phyloP scores from a whole-genome alignment of 2,113 vertebrate genomes.

The Chamaea fasciata region DNA sequence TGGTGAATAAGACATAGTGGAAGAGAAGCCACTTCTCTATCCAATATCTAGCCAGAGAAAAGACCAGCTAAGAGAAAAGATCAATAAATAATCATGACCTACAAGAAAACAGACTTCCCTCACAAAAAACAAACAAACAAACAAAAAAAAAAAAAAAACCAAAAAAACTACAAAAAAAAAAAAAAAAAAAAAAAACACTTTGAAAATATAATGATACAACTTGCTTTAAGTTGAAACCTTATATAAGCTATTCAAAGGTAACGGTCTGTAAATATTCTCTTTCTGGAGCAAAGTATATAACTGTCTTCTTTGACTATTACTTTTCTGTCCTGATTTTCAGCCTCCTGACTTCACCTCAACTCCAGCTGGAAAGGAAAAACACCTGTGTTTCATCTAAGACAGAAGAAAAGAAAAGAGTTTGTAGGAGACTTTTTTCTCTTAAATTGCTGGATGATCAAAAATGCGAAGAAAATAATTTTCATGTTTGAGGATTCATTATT shows the following conservation, averaged over 20 bases:
- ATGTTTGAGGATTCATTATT: rapidly evolving
- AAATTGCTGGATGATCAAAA: background rate
- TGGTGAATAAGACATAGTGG: background rate
- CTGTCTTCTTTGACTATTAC: background rate
- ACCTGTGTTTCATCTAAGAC: background rate
- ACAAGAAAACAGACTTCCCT: background rate
- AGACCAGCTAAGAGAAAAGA: background rate
- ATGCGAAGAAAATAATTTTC: background rate
- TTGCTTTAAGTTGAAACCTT: background rate
- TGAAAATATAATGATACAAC: background rate
- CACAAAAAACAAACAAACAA: background rate
- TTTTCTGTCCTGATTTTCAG: background rate
- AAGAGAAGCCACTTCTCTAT: background rate
- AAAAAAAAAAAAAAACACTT: background rate
- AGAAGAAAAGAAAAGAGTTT: background rate
- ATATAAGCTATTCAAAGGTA: background rate
- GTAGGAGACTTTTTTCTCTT: background rate
- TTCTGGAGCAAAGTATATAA: background rate
- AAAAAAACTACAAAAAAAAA: background rate
- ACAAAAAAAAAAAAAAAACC: background rate
- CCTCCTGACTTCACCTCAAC: background rate
- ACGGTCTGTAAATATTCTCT: background rate
- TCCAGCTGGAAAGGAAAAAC: background rate
- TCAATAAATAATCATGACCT: background rate
- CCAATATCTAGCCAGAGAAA: background rate